These are phyloP conservation scores for Lerista edwardsae DNA, from an alignment of 2,797 vertebrate genomes.

Conservation along the genomic window DNA sequence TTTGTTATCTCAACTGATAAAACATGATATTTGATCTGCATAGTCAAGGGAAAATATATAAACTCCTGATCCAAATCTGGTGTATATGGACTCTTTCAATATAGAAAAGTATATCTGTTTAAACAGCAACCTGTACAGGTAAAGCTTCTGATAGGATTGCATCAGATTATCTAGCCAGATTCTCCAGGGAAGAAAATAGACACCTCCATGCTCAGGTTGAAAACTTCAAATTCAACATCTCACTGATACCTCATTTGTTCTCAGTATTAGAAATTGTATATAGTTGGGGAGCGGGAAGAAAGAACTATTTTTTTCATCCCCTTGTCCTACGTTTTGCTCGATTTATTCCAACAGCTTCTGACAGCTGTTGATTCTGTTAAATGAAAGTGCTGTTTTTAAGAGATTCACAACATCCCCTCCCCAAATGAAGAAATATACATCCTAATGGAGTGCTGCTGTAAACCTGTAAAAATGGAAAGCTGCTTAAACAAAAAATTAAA, in stretches of 20 bases:
- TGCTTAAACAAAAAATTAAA: slow-evolving; percentile 48
- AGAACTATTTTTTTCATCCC: not conserved
- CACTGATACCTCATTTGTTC: slow-evolving; percentile 76
- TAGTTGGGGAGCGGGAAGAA: slow-evolving; percentile 43
- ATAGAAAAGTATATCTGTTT: not conserved
- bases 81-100: not conserved
- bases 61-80: slow-evolving; percentile 7
- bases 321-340: slow-evolving; percentile 74
- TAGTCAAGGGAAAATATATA: slow-evolving; percentile 7
- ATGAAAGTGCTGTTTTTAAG: slow-evolving; percentile 76
- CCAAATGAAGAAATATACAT: slow-evolving; percentile 58
- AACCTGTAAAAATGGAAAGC: slow-evolving; percentile 33
- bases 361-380: slow-evolving; percentile 83
- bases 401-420: slow-evolving; percentile 41
- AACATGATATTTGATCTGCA: slow-evolving; percentile 35
- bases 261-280: slow-evolving; percentile 75
- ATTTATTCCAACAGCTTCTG: slow-evolving; percentile 79
- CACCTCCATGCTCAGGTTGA: slow-evolving; percentile 66
- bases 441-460: slow-evolving; percentile 53
- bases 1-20: slow-evolving; percentile 32
- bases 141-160: slow-evolving; percentile 63
- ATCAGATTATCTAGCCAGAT: slow-evolving; percentile 58
- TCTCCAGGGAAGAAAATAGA: slow-evolving; percentile 67
- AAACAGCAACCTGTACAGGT: slow-evolving; percentile 65
- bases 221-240: slow-evolving; percentile 69